A percentile compares a stretch with the other conserved stretches of the same genome.
These are phyloP conservation scores for Camptogramma bilineatum DNA, from an alignment of 2,888 invertebrate species.

Conservation along the genomic window DNA sequence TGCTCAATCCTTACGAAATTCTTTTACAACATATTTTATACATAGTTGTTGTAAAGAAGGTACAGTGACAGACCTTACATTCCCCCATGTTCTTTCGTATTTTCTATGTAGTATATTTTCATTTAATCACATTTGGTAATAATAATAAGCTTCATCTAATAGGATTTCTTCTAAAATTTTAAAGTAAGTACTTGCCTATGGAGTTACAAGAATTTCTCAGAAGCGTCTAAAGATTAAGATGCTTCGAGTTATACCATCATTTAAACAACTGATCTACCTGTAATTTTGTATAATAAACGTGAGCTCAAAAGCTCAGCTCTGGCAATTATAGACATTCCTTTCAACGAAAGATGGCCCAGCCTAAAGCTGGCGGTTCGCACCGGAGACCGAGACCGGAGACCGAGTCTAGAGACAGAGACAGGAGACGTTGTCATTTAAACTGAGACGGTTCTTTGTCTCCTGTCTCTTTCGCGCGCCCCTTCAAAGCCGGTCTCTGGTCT, in stretches of 20 bases:
- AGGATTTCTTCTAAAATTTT: not conserved
- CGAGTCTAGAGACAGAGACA: no score
- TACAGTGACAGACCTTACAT: no score
- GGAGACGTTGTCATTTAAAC: no score
- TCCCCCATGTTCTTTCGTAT: no score
- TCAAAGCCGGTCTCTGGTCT: no score
- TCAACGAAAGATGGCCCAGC: slow-evolving; percentile 5
- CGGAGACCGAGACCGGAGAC: no score
- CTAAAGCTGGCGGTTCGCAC: not conserved
- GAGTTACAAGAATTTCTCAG: slow-evolving; percentile 10
- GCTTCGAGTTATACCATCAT: slow-evolving; percentile 47
- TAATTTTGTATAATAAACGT: slow-evolving; percentile 70
- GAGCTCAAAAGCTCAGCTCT: slow-evolving; percentile 47
- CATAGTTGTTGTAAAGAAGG: no score
- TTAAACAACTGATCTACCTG: slow-evolving; percentile 49
- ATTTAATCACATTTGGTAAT: not conserved
- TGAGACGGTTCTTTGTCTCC: no score
- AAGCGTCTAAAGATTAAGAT: slow-evolving; percentile 10
- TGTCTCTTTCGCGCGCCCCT: no score
- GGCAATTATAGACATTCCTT: slow-evolving; percentile 53
- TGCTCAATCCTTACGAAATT: not conserved
- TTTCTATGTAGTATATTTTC: not conserved
- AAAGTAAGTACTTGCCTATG: not conserved
- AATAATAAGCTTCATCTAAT: not conserved
- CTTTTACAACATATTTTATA: not conserved